These are phyloP conservation scores for Sebastes aleutianus DNA, from an alignment of 2,797 vertebrate species.

Conservation along the genomic window DNA sequence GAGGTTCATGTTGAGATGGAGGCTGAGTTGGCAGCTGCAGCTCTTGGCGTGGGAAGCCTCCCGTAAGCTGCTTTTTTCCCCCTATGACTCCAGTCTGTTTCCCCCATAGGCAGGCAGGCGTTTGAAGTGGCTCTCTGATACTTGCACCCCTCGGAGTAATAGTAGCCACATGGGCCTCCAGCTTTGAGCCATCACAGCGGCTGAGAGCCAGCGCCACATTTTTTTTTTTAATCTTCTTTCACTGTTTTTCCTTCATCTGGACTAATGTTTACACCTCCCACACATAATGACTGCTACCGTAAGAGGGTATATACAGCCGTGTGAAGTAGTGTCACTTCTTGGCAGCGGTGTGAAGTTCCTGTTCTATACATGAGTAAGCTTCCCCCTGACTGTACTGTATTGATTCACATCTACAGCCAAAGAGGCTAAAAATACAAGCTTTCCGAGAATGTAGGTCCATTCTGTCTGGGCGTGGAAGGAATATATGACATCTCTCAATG, in stretches of 20 bases:
- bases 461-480: slow-evolving; percentile 7
- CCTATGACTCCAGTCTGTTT: slow-evolving; percentile 46
- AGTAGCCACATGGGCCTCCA: slow-evolving; percentile 66
- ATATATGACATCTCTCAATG: neutral
- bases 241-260: neutral
- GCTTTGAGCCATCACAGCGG: slow-evolving; percentile 36
- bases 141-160: slow-evolving; percentile 66
- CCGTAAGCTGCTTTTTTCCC: slow-evolving; percentile 38
- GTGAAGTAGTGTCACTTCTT: slow-evolving; percentile 11
- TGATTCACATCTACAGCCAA: slow-evolving; percentile 38
- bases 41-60: slow-evolving; percentile 56
- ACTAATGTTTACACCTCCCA: neutral
- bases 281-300: neutral
- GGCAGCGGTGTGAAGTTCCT: slow-evolving; percentile 44
- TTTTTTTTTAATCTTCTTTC: neutral
- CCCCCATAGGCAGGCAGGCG: slow-evolving; percentile 42
- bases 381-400: slow-evolving; percentile 46
- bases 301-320: neutral
- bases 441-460: slow-evolving; percentile 56
- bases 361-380: slow-evolving; percentile 55
- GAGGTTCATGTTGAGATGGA: slow-evolving; percentile 39
- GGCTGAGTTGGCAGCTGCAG: slow-evolving; percentile 60
- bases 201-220: slow-evolving; percentile 2
- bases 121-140: slow-evolving; percentile 73
- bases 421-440: slow-evolving; percentile 61